Evolutionary conservation across 2,888 invertebrate genomes (phyloP).

Genomic region (Ephialtes manifestator): DNA sequence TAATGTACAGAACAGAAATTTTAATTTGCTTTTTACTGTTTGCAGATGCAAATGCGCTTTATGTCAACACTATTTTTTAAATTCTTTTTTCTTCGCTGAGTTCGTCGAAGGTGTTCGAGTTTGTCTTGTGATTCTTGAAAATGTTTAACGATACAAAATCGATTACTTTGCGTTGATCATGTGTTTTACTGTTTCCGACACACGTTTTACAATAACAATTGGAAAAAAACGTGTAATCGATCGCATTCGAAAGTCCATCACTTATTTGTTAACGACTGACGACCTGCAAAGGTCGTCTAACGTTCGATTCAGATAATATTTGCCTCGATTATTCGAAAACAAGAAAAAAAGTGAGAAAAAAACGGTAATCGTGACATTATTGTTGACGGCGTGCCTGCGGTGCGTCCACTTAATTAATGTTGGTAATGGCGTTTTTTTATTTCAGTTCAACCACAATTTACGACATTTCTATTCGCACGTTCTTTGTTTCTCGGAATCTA

Average conservation of each 20-base stretch:
- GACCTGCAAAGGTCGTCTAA: neutral
- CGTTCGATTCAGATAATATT: neutral
- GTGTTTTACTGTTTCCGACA: neutral
- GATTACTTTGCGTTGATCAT: neutral
- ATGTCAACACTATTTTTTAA: too few relatives aligned
- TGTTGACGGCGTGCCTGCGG: neutral
- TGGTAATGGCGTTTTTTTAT: neutral
- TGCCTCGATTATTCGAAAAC: neutral
- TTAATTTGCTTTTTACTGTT: too few relatives aligned
- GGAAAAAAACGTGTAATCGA: neutral
- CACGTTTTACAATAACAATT: neutral
- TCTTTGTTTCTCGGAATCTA: neutral
- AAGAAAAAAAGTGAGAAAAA: neutral
- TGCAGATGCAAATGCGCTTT: too few relatives aligned
- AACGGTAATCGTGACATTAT: neutral
- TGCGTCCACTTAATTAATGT: neutral
- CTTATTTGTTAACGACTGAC: neutral
- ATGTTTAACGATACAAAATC: neutral
- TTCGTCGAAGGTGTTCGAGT: too few relatives aligned
- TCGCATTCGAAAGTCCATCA: neutral
- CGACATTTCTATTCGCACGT: neutral
- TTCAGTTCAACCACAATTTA: neutral
- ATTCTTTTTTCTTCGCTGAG: too few relatives aligned
- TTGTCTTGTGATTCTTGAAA: neutral
- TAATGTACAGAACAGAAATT: too few relatives aligned